A percentile compares a stretch with the other conserved stretches of the same genome.
These are phyloP conservation scores for Nasonia oneida DNA, from an alignment of 2,888 invertebrate species.

Conservation along the genomic window DNA sequence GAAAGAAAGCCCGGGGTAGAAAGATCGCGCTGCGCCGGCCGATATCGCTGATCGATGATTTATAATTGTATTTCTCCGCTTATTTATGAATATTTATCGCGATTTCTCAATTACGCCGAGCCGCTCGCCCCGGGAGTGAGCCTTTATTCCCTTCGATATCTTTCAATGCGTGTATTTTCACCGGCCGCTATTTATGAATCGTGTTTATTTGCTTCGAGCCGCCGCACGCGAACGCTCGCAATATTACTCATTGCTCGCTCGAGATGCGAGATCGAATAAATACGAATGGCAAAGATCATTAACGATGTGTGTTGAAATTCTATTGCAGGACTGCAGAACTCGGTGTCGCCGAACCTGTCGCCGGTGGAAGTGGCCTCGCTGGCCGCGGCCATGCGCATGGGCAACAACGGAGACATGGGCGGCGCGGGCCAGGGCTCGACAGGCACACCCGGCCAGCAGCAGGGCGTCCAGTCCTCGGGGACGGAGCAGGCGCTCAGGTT, in stretches of 20 bases:
- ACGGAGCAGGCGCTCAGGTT: conserved; percentile 83
- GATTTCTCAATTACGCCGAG: conserved; percentile 45
- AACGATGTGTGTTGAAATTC: not conserved
- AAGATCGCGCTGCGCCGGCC: conserved; percentile 53
- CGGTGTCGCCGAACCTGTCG: conserved; percentile 78
- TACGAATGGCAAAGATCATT: no score
- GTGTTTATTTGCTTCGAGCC: conserved; percentile 28
- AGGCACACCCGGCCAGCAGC: conserved; percentile 72
- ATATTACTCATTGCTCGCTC: no score
- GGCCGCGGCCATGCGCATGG: conserved; percentile 79
- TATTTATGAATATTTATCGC: conserved; percentile 62
- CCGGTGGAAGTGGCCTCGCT: conserved; percentile 77
- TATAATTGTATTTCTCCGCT: conserved; percentile 59
- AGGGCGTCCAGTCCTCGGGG: conserved; percentile 75
- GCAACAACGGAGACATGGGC: conserved; percentile 78
- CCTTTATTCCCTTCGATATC: conserved; percentile 8
- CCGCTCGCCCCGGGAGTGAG: conserved; percentile 16
- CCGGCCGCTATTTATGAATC: conserved; percentile 36
- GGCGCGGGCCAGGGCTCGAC: conserved; percentile 75
- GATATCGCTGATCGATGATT: conserved; percentile 58
- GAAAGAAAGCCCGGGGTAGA: conserved; percentile 56
- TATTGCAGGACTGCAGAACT: conserved; percentile 75
- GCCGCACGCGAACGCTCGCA: not conserved
- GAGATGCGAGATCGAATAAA: no score
- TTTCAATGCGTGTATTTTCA: conserved; percentile 49